Base-by-base conservation (phyloP, 2,797 vertebrate species). In the Typhlichthys subterraneus region DNA sequence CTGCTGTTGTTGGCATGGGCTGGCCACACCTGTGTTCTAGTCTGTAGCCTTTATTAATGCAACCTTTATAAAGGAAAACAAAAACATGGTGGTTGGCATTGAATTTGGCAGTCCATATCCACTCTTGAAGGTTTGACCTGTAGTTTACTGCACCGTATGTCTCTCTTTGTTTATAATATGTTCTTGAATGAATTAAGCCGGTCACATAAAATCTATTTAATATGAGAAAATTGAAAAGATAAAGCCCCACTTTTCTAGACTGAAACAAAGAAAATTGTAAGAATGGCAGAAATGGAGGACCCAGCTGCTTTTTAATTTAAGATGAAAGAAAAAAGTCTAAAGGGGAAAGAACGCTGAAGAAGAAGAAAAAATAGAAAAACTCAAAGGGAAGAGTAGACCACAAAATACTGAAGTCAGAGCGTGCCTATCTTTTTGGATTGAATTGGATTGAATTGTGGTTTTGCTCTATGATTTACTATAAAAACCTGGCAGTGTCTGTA, bases 221-320 rank as follows among this genome's bases (percentile, higher is more conserved):
- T 75, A 66, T 57, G 56, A 63, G 57, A 73, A 69, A 81, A 73
- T 61, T 56, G 50, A 74, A 77, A 81, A 63, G 69, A 79, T 81
- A 85, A 85, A 87, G 86, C 57, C 56, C 50, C 52, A 65, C 73
- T 82, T 79, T 77, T 77, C 76, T 84, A 67, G 67, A 64, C 67
- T 77, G 64, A 84, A 87, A 85, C 65, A 87, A 86, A 89, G 84
- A 81, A 78, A 77, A 85, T 60, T 78, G 81, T 76, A 57, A 63
- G 52, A 57, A 46, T 72, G 73, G 67, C 58, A 67, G 58, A 69
- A 78, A 52, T 48, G 80, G 73, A 76, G 72, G 76, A 79, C 86
- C 81, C 90, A 89, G 87, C 87, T 91, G 91, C 69, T 84, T 85
- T 87, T 89, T 79, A 82, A 86, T 87, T 90, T 72, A 81, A 79